Percentiles rank a stretch among this genome's conserved stretches.
These are phyloP conservation scores for Leucoma salicis DNA, from an alignment of 2,888 invertebrate species.

Conservation along the genomic window DNA sequence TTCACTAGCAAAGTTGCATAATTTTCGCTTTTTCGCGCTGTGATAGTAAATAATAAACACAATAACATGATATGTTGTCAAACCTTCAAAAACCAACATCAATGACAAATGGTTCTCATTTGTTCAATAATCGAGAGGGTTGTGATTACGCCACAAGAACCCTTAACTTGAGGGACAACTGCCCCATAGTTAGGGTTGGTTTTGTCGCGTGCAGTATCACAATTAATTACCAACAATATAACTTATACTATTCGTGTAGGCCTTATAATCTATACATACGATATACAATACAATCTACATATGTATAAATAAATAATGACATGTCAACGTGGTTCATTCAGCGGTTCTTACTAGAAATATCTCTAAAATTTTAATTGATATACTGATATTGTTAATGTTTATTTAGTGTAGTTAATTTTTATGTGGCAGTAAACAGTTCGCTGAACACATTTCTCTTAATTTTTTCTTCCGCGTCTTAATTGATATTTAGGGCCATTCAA, in stretches of 20 bases:
- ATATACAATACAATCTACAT: constrained; percentile 1
- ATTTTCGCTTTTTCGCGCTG: too few relatives aligned
- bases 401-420: constrained; percentile 6
- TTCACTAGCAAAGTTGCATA: too few relatives aligned
- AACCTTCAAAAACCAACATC: constrained; percentile 26
- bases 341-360: constrained; percentile 19
- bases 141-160: constrained; percentile 49
- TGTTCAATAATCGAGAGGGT: constrained; percentile 58
- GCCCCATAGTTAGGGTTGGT: constrained; percentile 50
- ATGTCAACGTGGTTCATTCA: constrained; percentile 11
- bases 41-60: too few relatives aligned
- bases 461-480: constrained; percentile 23
- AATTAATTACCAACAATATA: constrained; percentile 34
- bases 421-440: too few relatives aligned
- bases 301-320: neutral
- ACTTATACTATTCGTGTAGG: neutral
- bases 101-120: constrained; percentile 53
- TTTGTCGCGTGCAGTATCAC: constrained; percentile 60
- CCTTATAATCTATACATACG: constrained; percentile 15
- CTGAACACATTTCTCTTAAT: constrained; percentile 7
- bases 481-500: too few relatives aligned
- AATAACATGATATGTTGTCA: constrained; percentile 19
- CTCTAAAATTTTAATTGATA: constrained; percentile 3
- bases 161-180: constrained; percentile 54
- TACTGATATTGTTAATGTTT: constrained; percentile 12